Conservation (phyloP, 2,113 vertebrate genomes). For the Excalfactoria chinensis region DNA sequence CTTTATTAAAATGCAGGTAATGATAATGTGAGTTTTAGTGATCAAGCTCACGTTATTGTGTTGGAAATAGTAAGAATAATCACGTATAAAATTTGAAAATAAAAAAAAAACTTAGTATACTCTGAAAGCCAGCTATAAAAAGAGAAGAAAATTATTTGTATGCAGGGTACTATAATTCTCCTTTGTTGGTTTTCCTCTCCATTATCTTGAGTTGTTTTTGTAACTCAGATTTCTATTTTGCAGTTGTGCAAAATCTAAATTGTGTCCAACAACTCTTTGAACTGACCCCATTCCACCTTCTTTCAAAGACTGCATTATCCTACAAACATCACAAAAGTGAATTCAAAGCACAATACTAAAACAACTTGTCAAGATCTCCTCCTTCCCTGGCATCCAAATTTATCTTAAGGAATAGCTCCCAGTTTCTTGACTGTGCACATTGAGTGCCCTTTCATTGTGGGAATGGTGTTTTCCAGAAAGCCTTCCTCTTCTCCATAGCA, state of each 20-base stretch:
- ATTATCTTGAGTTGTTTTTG: slow-evolving; percentile 18
- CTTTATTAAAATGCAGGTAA: not conserved
- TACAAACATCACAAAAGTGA: not conserved
- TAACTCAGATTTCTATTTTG: slow-evolving; percentile 47
- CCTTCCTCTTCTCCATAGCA: not conserved
- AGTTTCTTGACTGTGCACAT: not conserved
- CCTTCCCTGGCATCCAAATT: not conserved
- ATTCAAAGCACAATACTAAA: not conserved
- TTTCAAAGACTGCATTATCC: not conserved
- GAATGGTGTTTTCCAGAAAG: not conserved
- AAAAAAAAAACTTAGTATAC: not conserved
- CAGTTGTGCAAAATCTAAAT: slow-evolving; percentile 28
- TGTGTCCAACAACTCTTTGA: not conserved
- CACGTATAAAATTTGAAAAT: not conserved
- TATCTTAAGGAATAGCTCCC: not conserved
- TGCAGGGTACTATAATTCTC: not conserved
- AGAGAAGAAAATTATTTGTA: not conserved
- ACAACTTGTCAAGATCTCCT: not conserved
- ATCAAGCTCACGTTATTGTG: not conserved
- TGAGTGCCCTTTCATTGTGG: not conserved
- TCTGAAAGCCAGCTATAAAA: slow-evolving; percentile 10
- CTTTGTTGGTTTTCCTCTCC: not conserved
- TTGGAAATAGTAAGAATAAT: slow-evolving; percentile 15
- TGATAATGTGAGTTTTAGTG: slow-evolving; percentile 1
- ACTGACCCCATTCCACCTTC: not conserved